Conservation (phyloP, 2,797 vertebrate species). For the Lagodon rhomboides region DNA sequence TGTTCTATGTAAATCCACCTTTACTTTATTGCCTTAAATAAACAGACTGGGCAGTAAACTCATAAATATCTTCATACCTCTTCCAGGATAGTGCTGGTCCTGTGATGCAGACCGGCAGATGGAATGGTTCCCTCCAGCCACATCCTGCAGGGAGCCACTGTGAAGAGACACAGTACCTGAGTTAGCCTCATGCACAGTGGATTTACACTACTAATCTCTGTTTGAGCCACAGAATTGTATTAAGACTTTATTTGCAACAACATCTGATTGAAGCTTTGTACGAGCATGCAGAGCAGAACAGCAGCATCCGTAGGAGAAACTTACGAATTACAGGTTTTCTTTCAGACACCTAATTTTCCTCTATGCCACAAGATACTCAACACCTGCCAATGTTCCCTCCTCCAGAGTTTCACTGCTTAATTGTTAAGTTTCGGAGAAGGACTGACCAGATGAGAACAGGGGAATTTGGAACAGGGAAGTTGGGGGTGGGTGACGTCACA, state of each 20-base stretch:
- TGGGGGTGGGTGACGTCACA: too few relatives aligned
- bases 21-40: not conserved
- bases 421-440: too few relatives aligned
- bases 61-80: constrained; percentile 37
- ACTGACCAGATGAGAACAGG: too few relatives aligned
- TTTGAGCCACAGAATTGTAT: not conserved
- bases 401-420: too few relatives aligned
- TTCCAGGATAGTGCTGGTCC: rapidly evolving
- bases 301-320: not conserved
- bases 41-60: not conserved
- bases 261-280: not conserved
- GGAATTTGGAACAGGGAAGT: too few relatives aligned
- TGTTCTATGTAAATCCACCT: not conserved
- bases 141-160: constrained; percentile 56
- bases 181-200: constrained; percentile 1
- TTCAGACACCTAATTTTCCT: not conserved
- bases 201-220: not conserved
- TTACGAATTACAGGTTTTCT: not conserved
- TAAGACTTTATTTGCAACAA: not conserved
- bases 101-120: not conserved
- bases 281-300: not conserved
- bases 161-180: not conserved
- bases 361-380: not conserved
- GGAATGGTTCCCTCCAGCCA: not conserved
- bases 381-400: too few relatives aligned